phyloP scores from a whole-genome alignment of 2,888 invertebrate genomes.

The Quadroppia sp. region DNA sequence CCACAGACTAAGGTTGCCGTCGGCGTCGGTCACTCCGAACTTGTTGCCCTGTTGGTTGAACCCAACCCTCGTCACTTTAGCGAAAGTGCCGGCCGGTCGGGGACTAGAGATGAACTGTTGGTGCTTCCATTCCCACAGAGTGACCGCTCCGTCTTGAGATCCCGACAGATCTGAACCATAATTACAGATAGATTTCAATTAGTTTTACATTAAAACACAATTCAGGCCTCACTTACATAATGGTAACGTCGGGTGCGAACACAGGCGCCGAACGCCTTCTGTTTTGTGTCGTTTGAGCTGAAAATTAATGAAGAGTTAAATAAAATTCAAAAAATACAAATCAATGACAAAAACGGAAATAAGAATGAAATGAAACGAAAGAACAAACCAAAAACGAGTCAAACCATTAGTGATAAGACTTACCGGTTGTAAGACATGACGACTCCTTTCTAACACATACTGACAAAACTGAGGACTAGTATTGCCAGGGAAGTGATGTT shows the following conservation, averaged over 20 bases:
- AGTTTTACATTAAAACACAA: constrained; percentile 11
- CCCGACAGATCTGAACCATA: constrained; percentile 73
- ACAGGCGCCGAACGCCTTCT: constrained; percentile 89
- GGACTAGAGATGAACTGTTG: constrained; percentile 82
- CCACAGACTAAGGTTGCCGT: constrained; percentile 93
- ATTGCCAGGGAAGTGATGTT: constrained; percentile 87
- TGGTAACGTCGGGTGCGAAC: constrained; percentile 90
- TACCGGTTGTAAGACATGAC: constrained; percentile 94
- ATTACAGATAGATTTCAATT: constrained; percentile 39
- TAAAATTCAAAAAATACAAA: constrained; percentile 26
- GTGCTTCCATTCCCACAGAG: constrained; percentile 98
- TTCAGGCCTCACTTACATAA: constrained; percentile 69
- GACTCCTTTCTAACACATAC: constrained; percentile 93
- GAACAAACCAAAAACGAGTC: constrained; percentile 38
- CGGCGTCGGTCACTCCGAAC: constrained; percentile 95
- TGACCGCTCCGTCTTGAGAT: constrained; percentile 91
- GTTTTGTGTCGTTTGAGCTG: constrained; percentile 91
- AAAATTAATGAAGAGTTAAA: constrained; percentile 41
- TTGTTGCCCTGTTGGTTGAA: constrained; percentile 97
- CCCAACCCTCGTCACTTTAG: constrained; percentile 79
- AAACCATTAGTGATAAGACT: constrained; percentile 51
- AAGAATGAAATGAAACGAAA: constrained; percentile 19
- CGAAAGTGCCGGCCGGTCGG: constrained; percentile 84
- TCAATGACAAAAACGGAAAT: not conserved
- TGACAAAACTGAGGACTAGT: constrained; percentile 92